Base-by-base conservation (phyloP, 2,113 vertebrate genomes). In the Gobius niger region DNA sequence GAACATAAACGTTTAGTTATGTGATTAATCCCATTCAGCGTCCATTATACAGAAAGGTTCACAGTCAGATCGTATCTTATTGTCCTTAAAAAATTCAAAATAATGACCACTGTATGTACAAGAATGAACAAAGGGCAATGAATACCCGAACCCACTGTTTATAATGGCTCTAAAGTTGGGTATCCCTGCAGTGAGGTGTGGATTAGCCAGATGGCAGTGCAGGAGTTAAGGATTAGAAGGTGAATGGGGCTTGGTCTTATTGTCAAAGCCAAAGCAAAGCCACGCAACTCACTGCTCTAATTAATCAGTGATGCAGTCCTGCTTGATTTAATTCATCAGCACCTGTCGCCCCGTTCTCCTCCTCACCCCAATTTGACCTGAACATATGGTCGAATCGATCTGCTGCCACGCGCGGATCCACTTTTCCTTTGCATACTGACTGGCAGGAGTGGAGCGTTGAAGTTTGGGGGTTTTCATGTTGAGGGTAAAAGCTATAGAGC, bases 161-260 rank as follows among this genome's bases (percentile, higher is more conserved):
- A 44, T 44, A 69, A 70, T 72, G 53, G 3, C 7, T 74, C 18
- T 18, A 62, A 71, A 46, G 24, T 14, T 1, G 41, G 14, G 54
- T 51, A 1, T 0, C 67, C 78, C 80, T 57, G 67, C n/a, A 57
- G 47, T 34, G n/a, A 11, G 50, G 15, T 49, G 12, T 44, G 66
- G 81, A 84, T 84, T 71, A 82, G 72, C 49, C 88, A 90, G 83
- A 85, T 84, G 86, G 83, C 52, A 65, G 62, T 50, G 67, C 54
- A 50, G 73, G 80, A 72, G 76, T 70, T 44, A 50, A 60, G 72
- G 80, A 80, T 82, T 88, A 84, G 83, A 72, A 83, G 81, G 68
- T 64, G 65, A 83, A 70, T 34, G 69, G 57, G 62, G 62, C 68
- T 46, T 1, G 15, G 51, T 67, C 67, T 63, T 65, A 46, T 50